These are phyloP conservation scores for Myrmophylax atrothorax DNA, from an alignment of 2,113 vertebrate genomes.

Conservation along the genomic window DNA sequence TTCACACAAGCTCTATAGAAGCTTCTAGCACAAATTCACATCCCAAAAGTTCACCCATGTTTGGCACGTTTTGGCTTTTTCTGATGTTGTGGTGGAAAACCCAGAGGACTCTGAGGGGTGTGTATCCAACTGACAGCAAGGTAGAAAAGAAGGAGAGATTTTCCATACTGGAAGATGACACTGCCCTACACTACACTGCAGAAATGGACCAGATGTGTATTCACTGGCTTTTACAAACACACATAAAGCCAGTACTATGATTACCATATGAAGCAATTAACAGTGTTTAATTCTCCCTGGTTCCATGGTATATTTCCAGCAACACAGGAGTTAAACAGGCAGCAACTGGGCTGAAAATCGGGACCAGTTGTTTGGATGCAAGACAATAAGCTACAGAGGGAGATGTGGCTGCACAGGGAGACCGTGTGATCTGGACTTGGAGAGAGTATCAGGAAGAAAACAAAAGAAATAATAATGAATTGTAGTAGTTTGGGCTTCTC, in stretches of 20 bases:
- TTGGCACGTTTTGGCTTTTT: neutral
- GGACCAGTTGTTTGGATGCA: neutral
- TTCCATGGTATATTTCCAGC: neutral
- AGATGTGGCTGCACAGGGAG: neutral
- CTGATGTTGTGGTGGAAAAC: neutral
- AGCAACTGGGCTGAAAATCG: neutral
- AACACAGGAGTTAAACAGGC: neutral
- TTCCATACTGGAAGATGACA: neutral
- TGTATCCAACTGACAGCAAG: neutral
- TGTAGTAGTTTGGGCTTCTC: neutral
- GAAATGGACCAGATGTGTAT: neutral
- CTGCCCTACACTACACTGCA: accelerated
- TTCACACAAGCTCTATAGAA: neutral
- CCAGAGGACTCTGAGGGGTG: neutral
- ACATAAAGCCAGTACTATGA: accelerated
- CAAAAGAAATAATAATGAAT: neutral
- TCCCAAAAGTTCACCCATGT: neutral
- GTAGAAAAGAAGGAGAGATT: neutral
- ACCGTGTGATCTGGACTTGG: neutral
- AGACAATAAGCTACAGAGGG: neutral
- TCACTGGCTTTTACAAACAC: neutral
- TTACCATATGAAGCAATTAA: neutral
- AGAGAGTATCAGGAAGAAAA: neutral
- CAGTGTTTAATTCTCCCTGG: neutral
- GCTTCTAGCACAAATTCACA: neutral